Base-by-base conservation (phyloP, 2,888 invertebrate genomes). In the Hymenopus coronatus region DNA sequence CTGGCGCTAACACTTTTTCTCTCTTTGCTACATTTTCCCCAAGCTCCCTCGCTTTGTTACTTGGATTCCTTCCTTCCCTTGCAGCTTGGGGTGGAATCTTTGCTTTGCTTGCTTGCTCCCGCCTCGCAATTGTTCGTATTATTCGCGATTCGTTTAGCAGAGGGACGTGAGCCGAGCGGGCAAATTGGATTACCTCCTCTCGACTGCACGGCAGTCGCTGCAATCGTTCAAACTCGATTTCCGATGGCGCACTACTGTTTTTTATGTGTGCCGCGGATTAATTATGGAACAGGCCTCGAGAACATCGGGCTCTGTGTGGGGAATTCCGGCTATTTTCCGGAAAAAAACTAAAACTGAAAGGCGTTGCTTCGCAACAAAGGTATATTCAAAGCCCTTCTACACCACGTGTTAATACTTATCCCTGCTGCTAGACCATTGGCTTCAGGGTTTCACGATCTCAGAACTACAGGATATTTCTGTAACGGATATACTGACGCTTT, bases 141-240 rank as follows among this genome's bases (percentile, higher is more conserved):
- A 90, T 87, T 89, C 86, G 86, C 90, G 90, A 90, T 90, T 90
- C 90, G 90, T 90, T 90, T 90, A 90, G 87, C 89, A 89, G 86
- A 27, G 83, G 83, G 88, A 82, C 88, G 82, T 82, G 88, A 28
- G 81, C 28, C 70, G 82, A 28, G 87, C 33, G 84, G 30, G 70
- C 20, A 81, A 86, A 86, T 86, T 86, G 86, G 25, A 86, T 86
- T 86, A 86, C 70, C 28, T 70, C 15, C 86, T 70, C 86, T 86
- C 87, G 70, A 27, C 15, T 33, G 54, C 54, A 70, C 54, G 54
- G 54, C 54, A 70, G 54, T 70, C 54, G 30, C 82, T 87, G 82
- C 82, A 82, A 30, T 70, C 86, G 28, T n/a, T n/a, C 81, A 86
- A 86, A 86, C 87, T 82, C 82, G 87, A 87, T 87, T 87, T 82